Evolutionary conservation across 1,140 invertebrate species (phyloP).

Genomic region (Drosophila mojavensis): DNA sequence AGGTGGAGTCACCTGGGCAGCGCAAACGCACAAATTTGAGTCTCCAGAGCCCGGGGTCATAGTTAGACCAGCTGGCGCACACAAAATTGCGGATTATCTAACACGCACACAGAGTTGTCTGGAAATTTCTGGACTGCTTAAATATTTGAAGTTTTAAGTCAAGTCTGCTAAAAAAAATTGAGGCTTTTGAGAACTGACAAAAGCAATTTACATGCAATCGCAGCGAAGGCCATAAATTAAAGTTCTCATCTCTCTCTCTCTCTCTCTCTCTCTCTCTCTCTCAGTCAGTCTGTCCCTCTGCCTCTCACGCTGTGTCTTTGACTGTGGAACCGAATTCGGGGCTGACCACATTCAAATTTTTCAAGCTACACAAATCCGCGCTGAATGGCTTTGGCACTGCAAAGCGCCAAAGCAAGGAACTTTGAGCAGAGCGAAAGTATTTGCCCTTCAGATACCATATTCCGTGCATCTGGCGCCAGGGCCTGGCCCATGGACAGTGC

Average conservation of each 20-base stretch:
- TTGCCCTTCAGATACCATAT: constrained; percentile 15
- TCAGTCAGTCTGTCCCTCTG: too few relatives aligned
- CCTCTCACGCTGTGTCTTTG: too few relatives aligned
- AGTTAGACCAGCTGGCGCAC: constrained; percentile 49
- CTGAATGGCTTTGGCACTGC: constrained; percentile 32
- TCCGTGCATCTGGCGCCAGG: not conserved
- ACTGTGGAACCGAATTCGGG: constrained; percentile 46
- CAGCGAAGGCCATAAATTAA: constrained; percentile 70
- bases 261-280: too few relatives aligned
- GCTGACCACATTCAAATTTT: constrained; percentile 50
- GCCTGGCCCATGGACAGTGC: not conserved
- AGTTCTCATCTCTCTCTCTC: constrained; percentile 31
- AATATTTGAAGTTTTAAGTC: constrained; percentile 53
- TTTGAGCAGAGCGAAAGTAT: constrained; percentile 13
- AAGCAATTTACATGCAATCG: constrained; percentile 72
- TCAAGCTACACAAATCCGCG: constrained; percentile 37
- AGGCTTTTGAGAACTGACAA: constrained; percentile 45
- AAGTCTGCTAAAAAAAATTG: constrained; percentile 43
- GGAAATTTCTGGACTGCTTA: constrained; percentile 44
- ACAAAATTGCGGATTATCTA: constrained; percentile 23
- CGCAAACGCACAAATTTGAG: constrained; percentile 22
- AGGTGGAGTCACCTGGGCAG: not conserved
- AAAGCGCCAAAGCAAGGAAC: constrained; percentile 8
- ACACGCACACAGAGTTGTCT: constrained; percentile 21
- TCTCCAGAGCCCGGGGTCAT: constrained; percentile 63